Evolutionary conservation across 35 echinoderm and acorn worm species (phyloP).

Genomic region (Heliocidaris tuberculata): DNA sequence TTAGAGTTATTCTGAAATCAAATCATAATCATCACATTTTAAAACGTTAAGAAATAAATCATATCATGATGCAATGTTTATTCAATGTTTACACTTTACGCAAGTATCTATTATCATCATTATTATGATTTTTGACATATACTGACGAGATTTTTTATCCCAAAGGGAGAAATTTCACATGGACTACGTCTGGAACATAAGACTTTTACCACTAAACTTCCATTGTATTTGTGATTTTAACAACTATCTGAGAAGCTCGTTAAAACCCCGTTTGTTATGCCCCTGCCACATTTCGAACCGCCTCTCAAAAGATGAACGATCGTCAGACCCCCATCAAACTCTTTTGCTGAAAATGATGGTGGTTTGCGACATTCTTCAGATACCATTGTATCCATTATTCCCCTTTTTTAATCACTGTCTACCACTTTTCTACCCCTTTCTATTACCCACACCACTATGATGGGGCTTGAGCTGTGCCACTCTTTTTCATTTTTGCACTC

Average conservation of each 20-base stretch:
- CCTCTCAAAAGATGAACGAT: neutral
- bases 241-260: constrained; percentile 9
- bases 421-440: neutral
- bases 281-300: neutral
- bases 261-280: constrained; percentile 1
- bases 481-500: neutral
- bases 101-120: neutral
- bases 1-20: too few relatives aligned
- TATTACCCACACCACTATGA: neutral
- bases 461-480: neutral
- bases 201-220: neutral
- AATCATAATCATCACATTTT: too few relatives aligned
- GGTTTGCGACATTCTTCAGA: constrained; percentile 25
- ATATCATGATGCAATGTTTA: too few relatives aligned
- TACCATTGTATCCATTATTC: constrained; percentile 14
- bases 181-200: neutral
- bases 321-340: neutral
- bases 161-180: neutral
- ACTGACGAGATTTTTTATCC: neutral
- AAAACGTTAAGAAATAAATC: too few relatives aligned
- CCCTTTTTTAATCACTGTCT: neutral
- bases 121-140: neutral
- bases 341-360: constrained; percentile 13
- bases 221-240: neutral
- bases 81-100: too few relatives aligned